Conservation (phyloP, 2,888 invertebrate genomes). For the Timandra comae region DNA sequence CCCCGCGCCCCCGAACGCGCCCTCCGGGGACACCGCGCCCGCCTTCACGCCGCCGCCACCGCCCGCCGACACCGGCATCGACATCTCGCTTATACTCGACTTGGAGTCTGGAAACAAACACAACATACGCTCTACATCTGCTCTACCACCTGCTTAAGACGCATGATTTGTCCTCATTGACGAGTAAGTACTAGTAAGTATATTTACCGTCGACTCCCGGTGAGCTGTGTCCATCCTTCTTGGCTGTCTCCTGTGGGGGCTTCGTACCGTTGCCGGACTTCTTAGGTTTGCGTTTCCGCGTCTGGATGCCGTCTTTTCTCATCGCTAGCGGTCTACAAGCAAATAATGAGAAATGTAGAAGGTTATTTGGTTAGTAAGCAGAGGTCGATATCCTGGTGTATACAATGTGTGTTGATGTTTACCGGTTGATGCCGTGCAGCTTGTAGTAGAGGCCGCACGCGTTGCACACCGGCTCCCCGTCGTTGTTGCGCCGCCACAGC, state of each 20-base stretch:
- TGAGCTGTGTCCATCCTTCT: conserved; percentile 66
- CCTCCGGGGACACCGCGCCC: conserved; percentile 36
- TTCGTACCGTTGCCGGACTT: conserved; percentile 79
- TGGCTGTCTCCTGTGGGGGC: conserved; percentile 50
- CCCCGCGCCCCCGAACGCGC: conserved; percentile 25
- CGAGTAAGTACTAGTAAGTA: no score
- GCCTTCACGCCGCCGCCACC: conserved; percentile 42
- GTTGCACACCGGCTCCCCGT: conserved; percentile 99
- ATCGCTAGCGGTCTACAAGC: conserved; percentile 89
- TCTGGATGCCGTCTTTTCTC: conserved; percentile 98
- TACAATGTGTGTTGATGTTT: conserved; percentile 4
- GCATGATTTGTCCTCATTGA: no score
- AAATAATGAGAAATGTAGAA: neutral
- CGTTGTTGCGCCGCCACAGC: conserved; percentile 97
- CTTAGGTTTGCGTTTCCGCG: conserved; percentile 95
- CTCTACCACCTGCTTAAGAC: no score
- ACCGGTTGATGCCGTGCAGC: conserved; percentile 91
- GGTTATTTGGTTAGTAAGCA: no score
- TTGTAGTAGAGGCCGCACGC: conserved; percentile 98
- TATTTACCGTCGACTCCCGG: conserved; percentile 57
- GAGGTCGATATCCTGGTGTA: neutral
- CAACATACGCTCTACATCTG: no score
- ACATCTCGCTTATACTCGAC: conserved; percentile 63
- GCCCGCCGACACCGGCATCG: conserved; percentile 54
- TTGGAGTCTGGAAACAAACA: conserved; percentile 50